phyloP scores from a whole-genome alignment of 35 echinoderm and acorn worm genomes.

The Patiria miniata region DNA sequence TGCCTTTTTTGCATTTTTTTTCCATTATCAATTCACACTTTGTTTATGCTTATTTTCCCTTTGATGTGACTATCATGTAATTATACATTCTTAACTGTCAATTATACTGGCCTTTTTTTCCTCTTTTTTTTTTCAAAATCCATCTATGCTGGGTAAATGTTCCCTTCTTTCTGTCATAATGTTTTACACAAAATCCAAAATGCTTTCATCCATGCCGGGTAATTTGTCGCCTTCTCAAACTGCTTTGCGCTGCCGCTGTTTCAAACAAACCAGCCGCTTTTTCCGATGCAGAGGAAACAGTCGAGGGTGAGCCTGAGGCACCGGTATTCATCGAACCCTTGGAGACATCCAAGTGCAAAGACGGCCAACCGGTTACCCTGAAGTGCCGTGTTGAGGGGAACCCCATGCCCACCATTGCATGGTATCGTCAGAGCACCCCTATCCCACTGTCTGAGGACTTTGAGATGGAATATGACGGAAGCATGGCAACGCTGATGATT shows the following conservation, averaged over 20 bases:
- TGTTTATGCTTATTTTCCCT: too few relatives aligned
- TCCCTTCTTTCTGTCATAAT: too few relatives aligned
- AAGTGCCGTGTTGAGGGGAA: constrained; percentile 80
- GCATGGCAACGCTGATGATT: constrained; percentile 62
- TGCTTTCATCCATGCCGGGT: too few relatives aligned
- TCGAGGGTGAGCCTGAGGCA: constrained; percentile 66
- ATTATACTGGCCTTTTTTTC: too few relatives aligned
- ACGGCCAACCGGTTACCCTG: constrained; percentile 74
- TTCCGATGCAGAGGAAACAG: constrained; percentile 52
- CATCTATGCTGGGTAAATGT: too few relatives aligned
- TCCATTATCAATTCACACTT: too few relatives aligned
- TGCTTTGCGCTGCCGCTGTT: constrained; percentile 26
- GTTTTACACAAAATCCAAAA: too few relatives aligned
- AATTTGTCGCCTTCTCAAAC: too few relatives aligned
- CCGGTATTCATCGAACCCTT: constrained; percentile 80
- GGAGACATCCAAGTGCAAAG: constrained; percentile 75
- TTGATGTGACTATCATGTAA: too few relatives aligned
- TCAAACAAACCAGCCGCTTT: constrained; percentile 22
- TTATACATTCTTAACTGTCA: too few relatives aligned
- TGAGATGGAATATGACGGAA: constrained; percentile 72
- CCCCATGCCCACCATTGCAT: constrained; percentile 85
- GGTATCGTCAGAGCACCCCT: constrained; percentile 96
- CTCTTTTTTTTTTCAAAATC: too few relatives aligned
- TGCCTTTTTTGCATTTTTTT: too few relatives aligned
- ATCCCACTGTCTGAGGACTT: constrained; percentile 91